These are phyloP conservation scores for Spodoptera picta DNA, from an alignment of 2,888 invertebrate genomes.

Conservation along the genomic window DNA sequence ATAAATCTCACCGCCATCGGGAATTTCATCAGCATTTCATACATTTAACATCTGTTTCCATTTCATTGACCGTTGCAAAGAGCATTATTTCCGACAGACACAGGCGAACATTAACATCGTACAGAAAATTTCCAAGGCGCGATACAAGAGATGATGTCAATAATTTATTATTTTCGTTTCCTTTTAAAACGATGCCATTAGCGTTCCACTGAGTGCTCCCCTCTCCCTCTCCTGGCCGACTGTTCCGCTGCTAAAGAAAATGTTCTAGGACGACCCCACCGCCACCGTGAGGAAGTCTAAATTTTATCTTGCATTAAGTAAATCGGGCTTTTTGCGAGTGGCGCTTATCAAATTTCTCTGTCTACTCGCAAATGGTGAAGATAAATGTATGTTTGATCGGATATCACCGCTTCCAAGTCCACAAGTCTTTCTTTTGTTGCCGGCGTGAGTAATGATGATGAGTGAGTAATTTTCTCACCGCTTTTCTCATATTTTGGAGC, in stretches of 20 bases:
- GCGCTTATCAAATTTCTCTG: slow-evolving; percentile 70
- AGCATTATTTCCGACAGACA: slow-evolving; percentile 70
- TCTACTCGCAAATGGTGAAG: slow-evolving; percentile 45
- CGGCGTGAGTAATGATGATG: slow-evolving; percentile 49
- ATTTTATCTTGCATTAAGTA: slow-evolving; percentile 74
- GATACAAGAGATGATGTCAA: slow-evolving; percentile 80
- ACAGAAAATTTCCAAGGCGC: slow-evolving; percentile 71
- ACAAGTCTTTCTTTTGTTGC: slow-evolving; percentile 47
- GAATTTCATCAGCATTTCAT: slow-evolving; percentile 70
- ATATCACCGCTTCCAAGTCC: slow-evolving; percentile 54
- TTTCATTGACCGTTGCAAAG: slow-evolving; percentile 74
- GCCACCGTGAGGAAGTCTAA: slow-evolving; percentile 69
- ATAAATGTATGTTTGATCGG: slow-evolving; percentile 63
- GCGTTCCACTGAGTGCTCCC: slow-evolving; percentile 75
- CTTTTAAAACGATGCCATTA: slow-evolving; percentile 83
- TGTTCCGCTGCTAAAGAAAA: slow-evolving; percentile 71
- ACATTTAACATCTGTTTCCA: slow-evolving; percentile 76
- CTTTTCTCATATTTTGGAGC: slow-evolving; percentile 20
- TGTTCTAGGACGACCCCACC: slow-evolving; percentile 71
- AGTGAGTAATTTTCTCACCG: slow-evolving; percentile 35
- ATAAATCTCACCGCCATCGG: slow-evolving; percentile 59
- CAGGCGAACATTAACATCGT: slow-evolving; percentile 52
- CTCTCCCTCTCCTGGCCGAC: slow-evolving; percentile 69
- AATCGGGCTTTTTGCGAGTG: slow-evolving; percentile 67
- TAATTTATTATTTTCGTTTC: slow-evolving; percentile 85